phyloP scores from a whole-genome alignment of 2,888 invertebrate genomes.

The Belgica antarctica region DNA sequence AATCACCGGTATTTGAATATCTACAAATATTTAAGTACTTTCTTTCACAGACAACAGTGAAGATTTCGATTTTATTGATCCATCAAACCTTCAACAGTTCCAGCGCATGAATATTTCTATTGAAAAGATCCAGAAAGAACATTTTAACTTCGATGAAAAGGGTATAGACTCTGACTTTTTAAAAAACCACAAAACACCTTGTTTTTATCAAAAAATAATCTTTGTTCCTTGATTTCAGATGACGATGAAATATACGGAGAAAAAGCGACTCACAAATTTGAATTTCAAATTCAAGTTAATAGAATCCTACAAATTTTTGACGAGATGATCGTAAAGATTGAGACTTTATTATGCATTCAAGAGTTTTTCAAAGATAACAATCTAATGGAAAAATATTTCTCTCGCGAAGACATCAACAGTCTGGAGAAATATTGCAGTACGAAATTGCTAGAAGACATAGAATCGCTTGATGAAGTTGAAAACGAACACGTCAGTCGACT shows the following conservation, averaged over 20 bases:
- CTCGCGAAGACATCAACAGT: conserved; percentile 29
- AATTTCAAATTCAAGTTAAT: conserved; percentile 60
- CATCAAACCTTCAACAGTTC: conserved; percentile 29
- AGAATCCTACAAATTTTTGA: conserved; percentile 59
- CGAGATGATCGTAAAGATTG: conserved; percentile 56
- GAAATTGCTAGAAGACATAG: background rate
- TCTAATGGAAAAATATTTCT: conserved; percentile 26
- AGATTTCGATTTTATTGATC: conserved; percentile 37
- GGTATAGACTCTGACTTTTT: background rate
- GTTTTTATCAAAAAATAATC: no score
- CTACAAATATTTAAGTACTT: background rate
- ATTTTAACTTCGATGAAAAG: conserved; percentile 35
- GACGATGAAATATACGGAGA: conserved; percentile 38
- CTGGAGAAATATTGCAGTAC: background rate
- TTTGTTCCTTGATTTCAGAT: no score
- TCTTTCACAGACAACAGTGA: conserved; percentile 28
- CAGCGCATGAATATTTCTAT: conserved; percentile 18
- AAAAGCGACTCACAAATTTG: conserved; percentile 50
- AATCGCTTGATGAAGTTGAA: background rate
- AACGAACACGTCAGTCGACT: conserved; percentile 7
- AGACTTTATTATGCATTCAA: conserved; percentile 44
- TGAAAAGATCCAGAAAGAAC: conserved; percentile 43
- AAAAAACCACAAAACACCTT: background rate
- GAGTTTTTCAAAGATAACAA: conserved; percentile 34
- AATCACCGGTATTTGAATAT: background rate